phyloP scores from a whole-genome alignment of 2,888 invertebrate species.

The Antheraea yamamai region DNA sequence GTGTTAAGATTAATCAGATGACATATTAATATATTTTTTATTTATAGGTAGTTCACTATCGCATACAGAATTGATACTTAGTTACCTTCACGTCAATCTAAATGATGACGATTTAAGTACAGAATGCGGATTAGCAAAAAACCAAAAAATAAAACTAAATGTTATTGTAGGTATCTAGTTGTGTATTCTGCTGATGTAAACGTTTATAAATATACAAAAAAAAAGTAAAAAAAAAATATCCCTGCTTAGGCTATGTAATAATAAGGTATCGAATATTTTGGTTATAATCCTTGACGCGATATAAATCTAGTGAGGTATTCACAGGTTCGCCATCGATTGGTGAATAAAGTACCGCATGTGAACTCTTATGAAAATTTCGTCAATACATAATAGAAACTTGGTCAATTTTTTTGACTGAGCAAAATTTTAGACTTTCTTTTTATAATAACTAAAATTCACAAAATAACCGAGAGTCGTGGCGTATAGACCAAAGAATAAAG shows the following conservation, averaged over 20 bases:
- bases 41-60: slow-evolving; percentile 81
- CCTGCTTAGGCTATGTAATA: slow-evolving; percentile 76
- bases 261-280: slow-evolving; percentile 76
- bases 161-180: slow-evolving; percentile 77
- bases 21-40: slow-evolving; percentile 81
- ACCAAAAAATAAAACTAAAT: slow-evolving; percentile 80
- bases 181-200: slow-evolving; percentile 80
- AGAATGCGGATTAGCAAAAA: slow-evolving; percentile 78
- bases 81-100: slow-evolving; percentile 57
- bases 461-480: slow-evolving; percentile 70
- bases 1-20: slow-evolving; percentile 73
- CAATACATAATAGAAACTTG: slow-evolving; percentile 78
- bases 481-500: slow-evolving; percentile 79
- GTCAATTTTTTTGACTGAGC: slow-evolving; percentile 81
- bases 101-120: slow-evolving; percentile 51
- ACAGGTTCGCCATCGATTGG: slow-evolving; percentile 50
- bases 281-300: slow-evolving; percentile 69
- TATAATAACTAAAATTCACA: slow-evolving; percentile 73
- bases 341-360: slow-evolving; percentile 70
- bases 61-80: slow-evolving; percentile 67
- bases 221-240: slow-evolving; percentile 70
- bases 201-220: slow-evolving; percentile 70
- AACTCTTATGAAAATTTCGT: slow-evolving; percentile 81
- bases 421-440: slow-evolving; percentile 80
- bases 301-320: slow-evolving; percentile 66